These are phyloP conservation scores for Oscheius myriophilus DNA, from an alignment of 2,888 invertebrate genomes.

Conservation along the genomic window DNA sequence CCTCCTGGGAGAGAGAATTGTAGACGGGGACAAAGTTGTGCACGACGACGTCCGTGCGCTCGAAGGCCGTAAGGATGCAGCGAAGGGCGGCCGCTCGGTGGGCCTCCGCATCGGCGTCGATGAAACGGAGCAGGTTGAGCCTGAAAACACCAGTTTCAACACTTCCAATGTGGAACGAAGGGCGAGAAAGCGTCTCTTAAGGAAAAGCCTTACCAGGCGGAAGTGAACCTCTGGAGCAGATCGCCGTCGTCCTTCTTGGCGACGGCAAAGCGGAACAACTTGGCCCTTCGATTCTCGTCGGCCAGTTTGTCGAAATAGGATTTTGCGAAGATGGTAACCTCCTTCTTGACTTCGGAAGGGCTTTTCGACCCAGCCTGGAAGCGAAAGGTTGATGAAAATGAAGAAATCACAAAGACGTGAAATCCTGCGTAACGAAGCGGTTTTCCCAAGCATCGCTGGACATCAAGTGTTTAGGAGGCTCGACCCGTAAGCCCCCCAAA, in stretches of 20 bases:
- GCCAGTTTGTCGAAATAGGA: too few species aligned
- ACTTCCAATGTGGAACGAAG: background rate
- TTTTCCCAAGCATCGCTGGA: too few species aligned
- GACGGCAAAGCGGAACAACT: background rate
- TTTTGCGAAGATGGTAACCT: too few species aligned
- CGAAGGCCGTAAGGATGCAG: background rate
- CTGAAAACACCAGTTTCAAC: constrained; percentile 6
- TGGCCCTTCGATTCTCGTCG: background rate
- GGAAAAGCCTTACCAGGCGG: constrained; percentile 4
- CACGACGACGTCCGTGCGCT: constrained; percentile 7
- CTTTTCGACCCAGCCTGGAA: too few species aligned
- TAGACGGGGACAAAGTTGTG: constrained; percentile 20
- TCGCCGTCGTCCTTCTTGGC: constrained; percentile 1
- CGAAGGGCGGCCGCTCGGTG: constrained; percentile 13
- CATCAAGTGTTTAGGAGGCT: too few species aligned
- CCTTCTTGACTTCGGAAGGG: too few species aligned
- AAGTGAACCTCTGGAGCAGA: background rate
- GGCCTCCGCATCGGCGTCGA: background rate
- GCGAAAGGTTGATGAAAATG: too few species aligned
- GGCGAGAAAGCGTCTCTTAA: too few species aligned
- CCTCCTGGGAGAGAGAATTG: constrained; percentile 18
- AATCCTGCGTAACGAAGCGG: too few species aligned
- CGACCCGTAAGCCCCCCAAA: too few species aligned
- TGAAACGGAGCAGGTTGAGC: constrained; percentile 15
- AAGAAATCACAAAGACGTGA: too few species aligned